Conservation (phyloP, 2,888 invertebrate species). For the Cabera pusaria region DNA sequence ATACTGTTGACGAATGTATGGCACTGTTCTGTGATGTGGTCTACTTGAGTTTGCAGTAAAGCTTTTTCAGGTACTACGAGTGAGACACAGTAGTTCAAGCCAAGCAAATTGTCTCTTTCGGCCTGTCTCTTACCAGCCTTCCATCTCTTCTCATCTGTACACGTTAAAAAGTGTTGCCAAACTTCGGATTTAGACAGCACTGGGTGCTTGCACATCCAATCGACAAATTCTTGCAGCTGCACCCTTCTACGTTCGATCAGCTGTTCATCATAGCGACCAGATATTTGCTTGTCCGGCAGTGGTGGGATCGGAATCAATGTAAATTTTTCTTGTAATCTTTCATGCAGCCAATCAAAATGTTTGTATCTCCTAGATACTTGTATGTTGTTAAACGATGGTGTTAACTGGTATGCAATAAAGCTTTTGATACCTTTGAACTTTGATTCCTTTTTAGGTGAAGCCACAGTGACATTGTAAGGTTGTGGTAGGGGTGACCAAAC, state of each 20-base stretch:
- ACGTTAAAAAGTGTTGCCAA: slow-evolving; percentile 98
- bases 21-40: slow-evolving; percentile 93
- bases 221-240: slow-evolving; percentile 97
- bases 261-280: slow-evolving; percentile 98
- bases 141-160: slow-evolving; percentile 99
- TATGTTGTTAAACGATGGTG: slow-evolving; percentile 96
- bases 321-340: slow-evolving; percentile 96
- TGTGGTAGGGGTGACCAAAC: slow-evolving; percentile 90
- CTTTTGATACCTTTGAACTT: slow-evolving; percentile 99
- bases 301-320: slow-evolving; percentile 97
- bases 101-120: slow-evolving; percentile 95
- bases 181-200: slow-evolving; percentile 95
- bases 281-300: slow-evolving; percentile 98
- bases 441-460: slow-evolving; percentile 98
- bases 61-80: slow-evolving; percentile 93
- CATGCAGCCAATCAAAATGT: slow-evolving; percentile 99
- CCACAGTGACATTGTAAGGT: slow-evolving; percentile 92
- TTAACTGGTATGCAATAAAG: slow-evolving; percentile 97
- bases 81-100: slow-evolving; percentile 95
- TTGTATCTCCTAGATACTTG: slow-evolving; percentile 98
- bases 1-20: slow-evolving; percentile 91
- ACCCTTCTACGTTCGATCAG: slow-evolving; percentile 97
- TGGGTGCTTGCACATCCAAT: slow-evolving; percentile 98
- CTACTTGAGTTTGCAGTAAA: slow-evolving; percentile 88
- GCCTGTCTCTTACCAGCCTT: slow-evolving; percentile 97